Percentiles rank a stretch among this genome's conserved stretches.
phyloP scores from a whole-genome alignment of 2,888 invertebrate genomes.

The Tenthredo scrophulariae region DNA sequence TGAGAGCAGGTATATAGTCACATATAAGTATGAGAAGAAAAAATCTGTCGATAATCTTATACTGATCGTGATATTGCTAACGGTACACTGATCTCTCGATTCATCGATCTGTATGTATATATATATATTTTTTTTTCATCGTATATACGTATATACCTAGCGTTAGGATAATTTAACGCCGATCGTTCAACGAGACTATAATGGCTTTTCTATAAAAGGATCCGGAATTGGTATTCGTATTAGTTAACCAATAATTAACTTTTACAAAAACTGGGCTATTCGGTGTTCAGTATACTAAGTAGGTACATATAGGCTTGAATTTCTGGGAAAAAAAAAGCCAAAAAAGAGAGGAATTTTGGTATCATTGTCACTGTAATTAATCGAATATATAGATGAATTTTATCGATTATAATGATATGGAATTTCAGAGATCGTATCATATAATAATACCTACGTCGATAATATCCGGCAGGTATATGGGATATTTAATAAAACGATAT shows the following conservation, averaged over 20 bases:
- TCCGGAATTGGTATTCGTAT: background rate
- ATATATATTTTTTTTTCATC: background rate
- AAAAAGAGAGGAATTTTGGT: background rate
- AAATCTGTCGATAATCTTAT: conserved; percentile 21
- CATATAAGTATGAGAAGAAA: background rate
- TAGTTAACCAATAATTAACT: background rate
- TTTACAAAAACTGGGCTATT: background rate
- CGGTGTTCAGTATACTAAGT: background rate
- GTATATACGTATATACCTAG: background rate
- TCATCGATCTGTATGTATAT: background rate
- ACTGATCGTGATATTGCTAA: conserved; percentile 17
- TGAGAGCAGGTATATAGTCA: background rate
- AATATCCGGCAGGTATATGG: background rate
- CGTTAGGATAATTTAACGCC: background rate
- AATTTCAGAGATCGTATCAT: background rate
- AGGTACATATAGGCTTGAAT: background rate
- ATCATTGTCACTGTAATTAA: background rate
- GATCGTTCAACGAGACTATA: conserved; percentile 4
- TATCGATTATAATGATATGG: background rate
- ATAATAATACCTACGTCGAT: background rate
- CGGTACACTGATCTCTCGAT: conserved; percentile 1
- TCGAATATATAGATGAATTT: background rate
- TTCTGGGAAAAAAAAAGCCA: background rate
- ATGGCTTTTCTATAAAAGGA: background rate
- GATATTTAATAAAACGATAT: background rate